Percentiles rank a stretch among this genome's conserved stretches.
Conservation (phyloP, 2,797 vertebrate species). For the Acanthiza pusilla region DNA sequence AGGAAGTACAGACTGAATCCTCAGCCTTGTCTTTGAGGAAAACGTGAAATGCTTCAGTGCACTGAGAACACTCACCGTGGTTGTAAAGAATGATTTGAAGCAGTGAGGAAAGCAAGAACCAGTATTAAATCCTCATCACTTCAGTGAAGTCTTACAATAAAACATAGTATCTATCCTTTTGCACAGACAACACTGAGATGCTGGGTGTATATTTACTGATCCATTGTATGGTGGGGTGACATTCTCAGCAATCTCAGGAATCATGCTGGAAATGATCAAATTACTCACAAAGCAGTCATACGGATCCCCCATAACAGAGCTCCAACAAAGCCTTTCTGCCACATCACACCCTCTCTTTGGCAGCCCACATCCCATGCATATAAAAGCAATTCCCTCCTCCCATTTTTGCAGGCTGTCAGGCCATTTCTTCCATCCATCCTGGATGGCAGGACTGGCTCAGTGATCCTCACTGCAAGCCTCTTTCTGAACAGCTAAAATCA, state of each 20-base stretch:
- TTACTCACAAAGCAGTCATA: not conserved
- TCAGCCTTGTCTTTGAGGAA: conserved; percentile 34
- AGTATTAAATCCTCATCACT: not conserved
- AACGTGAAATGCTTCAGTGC: conserved; percentile 1
- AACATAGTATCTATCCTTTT: not conserved
- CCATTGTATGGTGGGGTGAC: not conserved
- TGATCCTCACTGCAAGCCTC: not conserved
- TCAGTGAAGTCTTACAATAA: not conserved
- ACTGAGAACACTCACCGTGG: not conserved
- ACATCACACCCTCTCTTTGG: not conserved
- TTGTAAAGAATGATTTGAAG: not conserved
- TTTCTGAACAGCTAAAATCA: not conserved
- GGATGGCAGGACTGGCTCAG: not conserved
- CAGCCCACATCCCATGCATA: not conserved
- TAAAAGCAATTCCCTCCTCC: not conserved
- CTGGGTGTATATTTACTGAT: not conserved
- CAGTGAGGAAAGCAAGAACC: not conserved
- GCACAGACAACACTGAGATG: not conserved
- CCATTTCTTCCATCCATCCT: not conserved
- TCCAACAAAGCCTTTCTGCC: not conserved
- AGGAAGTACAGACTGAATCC: conserved; percentile 42
- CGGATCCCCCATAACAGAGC: not conserved
- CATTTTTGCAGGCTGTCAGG: not conserved
- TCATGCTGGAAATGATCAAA: not conserved
- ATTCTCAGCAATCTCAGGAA: not conserved